A percentile compares a stretch with the other conserved stretches of the same genome.
Conservation (phyloP, 2,113 vertebrate species). For the Nesogale talazaci region DNA sequence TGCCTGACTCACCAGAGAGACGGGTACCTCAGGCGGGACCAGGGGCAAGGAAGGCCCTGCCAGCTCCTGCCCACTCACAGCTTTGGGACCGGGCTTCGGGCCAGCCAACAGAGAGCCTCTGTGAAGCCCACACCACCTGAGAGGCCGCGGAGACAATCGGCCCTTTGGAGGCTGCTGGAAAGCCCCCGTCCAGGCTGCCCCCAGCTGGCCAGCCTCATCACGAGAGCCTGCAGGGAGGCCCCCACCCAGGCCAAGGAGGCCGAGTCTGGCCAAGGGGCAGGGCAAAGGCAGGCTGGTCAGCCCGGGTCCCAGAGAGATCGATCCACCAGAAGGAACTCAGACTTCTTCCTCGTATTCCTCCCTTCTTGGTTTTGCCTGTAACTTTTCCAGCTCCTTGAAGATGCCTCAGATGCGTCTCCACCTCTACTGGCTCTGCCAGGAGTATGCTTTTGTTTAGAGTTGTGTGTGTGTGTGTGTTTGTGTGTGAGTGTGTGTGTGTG, state of each 20-base stretch:
- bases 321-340: not conserved
- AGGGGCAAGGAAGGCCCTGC: constrained; percentile 37
- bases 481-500: too few relatives aligned
- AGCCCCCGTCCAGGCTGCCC: not conserved
- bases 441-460: too few relatives aligned
- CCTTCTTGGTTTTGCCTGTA: not conserved
- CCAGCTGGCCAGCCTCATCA: not conserved
- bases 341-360: not conserved
- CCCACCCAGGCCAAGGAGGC: not conserved
- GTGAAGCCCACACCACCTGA: constrained; percentile 64
- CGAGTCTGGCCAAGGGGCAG: not conserved
- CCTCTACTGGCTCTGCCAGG: not conserved
- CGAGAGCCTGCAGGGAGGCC: not conserved
- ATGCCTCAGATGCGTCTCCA: not conserved
- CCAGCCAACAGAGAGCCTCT: constrained; percentile 77
- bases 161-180: constrained; percentile 76
- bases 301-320: not conserved
- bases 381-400: not conserved
- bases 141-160: constrained; percentile 78
- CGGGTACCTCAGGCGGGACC: not conserved
- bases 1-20: not conserved
- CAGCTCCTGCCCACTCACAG: constrained; percentile 68
- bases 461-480: too few relatives aligned
- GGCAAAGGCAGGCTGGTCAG: not conserved
- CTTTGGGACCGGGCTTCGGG: not conserved